phyloP scores from a whole-genome alignment of 2,113 vertebrate species.

The Nipponia nippon region DNA sequence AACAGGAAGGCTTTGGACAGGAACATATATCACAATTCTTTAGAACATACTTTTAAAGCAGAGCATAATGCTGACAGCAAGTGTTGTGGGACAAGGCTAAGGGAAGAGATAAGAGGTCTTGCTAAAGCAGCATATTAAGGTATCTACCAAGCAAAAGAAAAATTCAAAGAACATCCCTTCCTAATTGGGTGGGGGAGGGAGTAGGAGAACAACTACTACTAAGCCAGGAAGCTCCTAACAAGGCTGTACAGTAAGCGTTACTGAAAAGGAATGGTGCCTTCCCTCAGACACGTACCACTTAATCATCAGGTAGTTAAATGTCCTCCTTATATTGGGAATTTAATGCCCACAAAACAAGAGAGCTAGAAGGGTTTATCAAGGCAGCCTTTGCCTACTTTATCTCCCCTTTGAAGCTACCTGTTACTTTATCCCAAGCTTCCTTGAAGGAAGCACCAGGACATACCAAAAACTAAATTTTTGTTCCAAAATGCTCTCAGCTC shows the following conservation, averaged over 20 bases:
- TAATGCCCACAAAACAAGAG: background rate
- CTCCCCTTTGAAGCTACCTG: background rate
- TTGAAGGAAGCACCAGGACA: background rate
- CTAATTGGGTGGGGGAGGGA: background rate
- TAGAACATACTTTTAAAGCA: background rate
- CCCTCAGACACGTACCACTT: background rate
- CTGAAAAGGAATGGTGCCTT: background rate
- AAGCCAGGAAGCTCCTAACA: background rate
- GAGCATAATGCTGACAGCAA: background rate
- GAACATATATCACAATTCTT: background rate
- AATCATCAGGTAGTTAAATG: background rate
- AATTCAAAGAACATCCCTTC: background rate
- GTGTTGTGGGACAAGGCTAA: background rate
- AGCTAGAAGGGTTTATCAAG: background rate
- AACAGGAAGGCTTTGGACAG: slow-evolving; percentile 13
- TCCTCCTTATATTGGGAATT: background rate
- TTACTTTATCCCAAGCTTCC: background rate
- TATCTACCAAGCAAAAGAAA: background rate
- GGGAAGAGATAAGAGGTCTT: background rate
- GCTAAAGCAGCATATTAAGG: background rate
- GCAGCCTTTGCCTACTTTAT: background rate
- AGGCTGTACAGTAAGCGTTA: background rate
- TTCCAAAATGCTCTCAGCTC: background rate
- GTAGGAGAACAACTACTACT: background rate
- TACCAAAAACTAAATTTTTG: background rate